phyloP scores from a whole-genome alignment of 2,888 invertebrate genomes.

The Platynereis dumerilii region DNA sequence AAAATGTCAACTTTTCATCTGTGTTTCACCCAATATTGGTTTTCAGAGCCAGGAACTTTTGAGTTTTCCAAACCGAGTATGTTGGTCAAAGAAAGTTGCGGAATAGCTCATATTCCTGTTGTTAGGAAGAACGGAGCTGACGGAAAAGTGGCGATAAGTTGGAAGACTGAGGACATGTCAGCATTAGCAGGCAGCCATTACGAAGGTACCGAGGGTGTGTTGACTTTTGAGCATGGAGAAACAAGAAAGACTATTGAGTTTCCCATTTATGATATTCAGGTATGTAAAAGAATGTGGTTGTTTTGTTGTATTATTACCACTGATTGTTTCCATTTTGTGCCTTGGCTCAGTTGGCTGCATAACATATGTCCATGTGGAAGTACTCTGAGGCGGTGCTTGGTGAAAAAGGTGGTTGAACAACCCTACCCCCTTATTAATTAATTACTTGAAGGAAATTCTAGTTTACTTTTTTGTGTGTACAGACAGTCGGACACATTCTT shows the following conservation, averaged over 20 bases:
- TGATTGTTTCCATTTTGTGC: no score
- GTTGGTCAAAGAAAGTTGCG: constrained; percentile 68
- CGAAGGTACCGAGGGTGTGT: constrained; percentile 66
- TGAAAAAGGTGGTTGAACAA: no score
- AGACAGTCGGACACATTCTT: no score
- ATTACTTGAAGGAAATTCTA: no score
- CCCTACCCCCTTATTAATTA: no score
- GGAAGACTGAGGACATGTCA: constrained; percentile 69
- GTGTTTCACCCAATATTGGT: no score
- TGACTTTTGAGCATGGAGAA: constrained; percentile 64
- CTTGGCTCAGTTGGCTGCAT: no score
- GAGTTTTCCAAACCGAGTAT: constrained; percentile 68
- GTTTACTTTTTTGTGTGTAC: no score
- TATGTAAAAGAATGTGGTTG: constrained; percentile 22
- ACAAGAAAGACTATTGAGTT: constrained; percentile 67
- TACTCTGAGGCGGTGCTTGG: no score
- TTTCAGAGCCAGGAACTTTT: constrained; percentile 68
- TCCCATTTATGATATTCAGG: constrained; percentile 67
- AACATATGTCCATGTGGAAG: no score
- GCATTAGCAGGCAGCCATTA: constrained; percentile 68
- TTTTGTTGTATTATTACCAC: no score
- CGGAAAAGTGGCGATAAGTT: constrained; percentile 66
- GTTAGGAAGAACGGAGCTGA: constrained; percentile 68
- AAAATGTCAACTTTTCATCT: no score
- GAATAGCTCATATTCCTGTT: constrained; percentile 65